These are phyloP conservation scores for Poliocrania exsul DNA, from an alignment of 2,797 vertebrate species.

Conservation along the genomic window DNA sequence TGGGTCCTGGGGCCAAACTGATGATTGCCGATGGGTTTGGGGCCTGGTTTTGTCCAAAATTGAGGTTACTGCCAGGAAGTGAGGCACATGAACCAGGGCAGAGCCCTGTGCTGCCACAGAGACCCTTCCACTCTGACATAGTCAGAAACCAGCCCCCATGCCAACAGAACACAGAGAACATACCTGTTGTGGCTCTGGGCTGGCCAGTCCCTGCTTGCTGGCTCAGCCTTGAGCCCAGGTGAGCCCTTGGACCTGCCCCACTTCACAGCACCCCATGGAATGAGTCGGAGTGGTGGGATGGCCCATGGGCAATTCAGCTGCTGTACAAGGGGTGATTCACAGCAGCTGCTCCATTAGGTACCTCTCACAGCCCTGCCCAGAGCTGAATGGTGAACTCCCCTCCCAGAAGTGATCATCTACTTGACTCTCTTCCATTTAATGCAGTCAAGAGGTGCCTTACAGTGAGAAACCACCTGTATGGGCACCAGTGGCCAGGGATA, in stretches of 20 bases:
- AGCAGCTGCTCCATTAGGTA: neutral
- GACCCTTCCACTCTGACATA: neutral
- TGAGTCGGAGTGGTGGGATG: neutral
- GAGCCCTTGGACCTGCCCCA: neutral
- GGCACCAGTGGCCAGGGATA: neutral
- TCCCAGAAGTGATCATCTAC: neutral
- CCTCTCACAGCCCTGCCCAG: neutral
- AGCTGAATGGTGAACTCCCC: neutral
- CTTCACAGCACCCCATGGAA: neutral
- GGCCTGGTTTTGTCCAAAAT: neutral
- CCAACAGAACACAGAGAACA: neutral
- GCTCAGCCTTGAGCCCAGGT: neutral
- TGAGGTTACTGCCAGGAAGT: neutral
- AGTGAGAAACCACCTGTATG: neutral
- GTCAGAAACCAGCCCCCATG: fast-evolving
- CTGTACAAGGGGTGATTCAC: neutral
- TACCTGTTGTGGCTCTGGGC: neutral
- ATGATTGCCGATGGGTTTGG: neutral
- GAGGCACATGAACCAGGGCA: neutral
- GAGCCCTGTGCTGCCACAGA: fast-evolving
- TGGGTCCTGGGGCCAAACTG: neutral
- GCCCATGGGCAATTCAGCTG: neutral
- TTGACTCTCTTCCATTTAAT: too few species aligned
- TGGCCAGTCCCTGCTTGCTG: neutral
- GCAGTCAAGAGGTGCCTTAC: neutral